phyloP scores from a whole-genome alignment of 2,888 invertebrate genomes.

The Allophyes oxyacanthae region DNA sequence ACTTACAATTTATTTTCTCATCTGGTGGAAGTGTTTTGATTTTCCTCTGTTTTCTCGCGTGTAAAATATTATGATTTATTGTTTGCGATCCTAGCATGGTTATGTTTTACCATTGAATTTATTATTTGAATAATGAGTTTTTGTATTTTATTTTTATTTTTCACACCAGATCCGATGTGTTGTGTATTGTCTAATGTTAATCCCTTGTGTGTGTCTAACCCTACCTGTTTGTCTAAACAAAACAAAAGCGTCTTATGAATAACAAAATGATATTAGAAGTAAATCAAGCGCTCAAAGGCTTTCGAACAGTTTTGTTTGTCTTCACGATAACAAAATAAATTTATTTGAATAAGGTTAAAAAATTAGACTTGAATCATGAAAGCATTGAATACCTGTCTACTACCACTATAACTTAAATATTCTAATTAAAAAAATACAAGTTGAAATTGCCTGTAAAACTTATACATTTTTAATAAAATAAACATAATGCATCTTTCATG shows the following conservation, averaged over 20 bases:
- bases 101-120: constrained; percentile 78
- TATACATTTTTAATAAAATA: constrained; percentile 23
- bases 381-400: constrained; percentile 57
- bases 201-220: constrained; percentile 97
- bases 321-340: constrained; percentile 73
- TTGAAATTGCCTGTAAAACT: constrained; percentile 20
- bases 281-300: constrained; percentile 82
- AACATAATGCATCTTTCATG: constrained; percentile 74
- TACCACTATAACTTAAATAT: constrained; percentile 3
- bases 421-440: constrained; percentile 5
- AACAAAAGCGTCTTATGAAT: constrained; percentile 80
- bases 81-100: constrained; percentile 87
- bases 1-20: constrained; percentile 83
- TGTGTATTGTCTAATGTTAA: constrained; percentile 97
- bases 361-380: constrained; percentile 81
- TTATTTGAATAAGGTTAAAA: constrained; percentile 69
- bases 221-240: constrained; percentile 88
- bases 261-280: constrained; percentile 71
- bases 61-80: constrained; percentile 81
- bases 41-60: constrained; percentile 86
- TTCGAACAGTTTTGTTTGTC: constrained; percentile 87
- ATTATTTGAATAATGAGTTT: constrained; percentile 71
- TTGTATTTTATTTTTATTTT: constrained; percentile 72
- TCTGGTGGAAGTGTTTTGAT: constrained; percentile 89
- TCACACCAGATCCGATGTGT: constrained; percentile 90